Conservation (phyloP, 2,888 invertebrate species). For the Eumacrocentrus americanus region DNA sequence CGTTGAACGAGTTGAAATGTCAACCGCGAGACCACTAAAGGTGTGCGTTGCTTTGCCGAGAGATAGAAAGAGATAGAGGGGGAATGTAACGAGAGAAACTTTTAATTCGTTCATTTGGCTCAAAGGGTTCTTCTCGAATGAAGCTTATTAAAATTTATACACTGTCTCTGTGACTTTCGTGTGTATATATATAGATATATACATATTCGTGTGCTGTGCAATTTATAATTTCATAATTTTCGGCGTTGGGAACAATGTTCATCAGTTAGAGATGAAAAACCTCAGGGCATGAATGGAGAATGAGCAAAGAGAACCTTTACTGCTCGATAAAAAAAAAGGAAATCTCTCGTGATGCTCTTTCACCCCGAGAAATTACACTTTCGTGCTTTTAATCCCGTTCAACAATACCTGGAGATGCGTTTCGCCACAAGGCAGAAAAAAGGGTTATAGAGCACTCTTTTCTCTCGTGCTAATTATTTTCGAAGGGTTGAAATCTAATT, state of each 20-base stretch:
- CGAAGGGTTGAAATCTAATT: constrained; percentile 59
- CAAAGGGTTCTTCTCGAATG: constrained; percentile 56
- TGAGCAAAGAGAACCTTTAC: background rate
- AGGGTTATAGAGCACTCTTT: constrained; percentile 43
- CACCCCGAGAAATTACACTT: constrained; percentile 53
- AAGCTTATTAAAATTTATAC: constrained; percentile 61
- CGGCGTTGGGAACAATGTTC: background rate
- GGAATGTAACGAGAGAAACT: constrained; percentile 54
- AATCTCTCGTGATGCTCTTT: constrained; percentile 34
- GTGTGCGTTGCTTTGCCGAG: constrained; percentile 27
- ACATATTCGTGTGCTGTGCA: background rate
- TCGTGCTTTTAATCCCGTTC: constrained; percentile 55
- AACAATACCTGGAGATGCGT: constrained; percentile 48
- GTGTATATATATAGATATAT: background rate
- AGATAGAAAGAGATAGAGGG: constrained; percentile 9
- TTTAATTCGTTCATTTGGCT: constrained; percentile 61
- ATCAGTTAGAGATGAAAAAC: background rate
- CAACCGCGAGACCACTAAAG: constrained; percentile 58
- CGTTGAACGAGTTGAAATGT: constrained; percentile 53
- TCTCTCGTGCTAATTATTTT: constrained; percentile 55
- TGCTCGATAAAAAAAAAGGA: constrained; percentile 15
- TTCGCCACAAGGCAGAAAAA: constrained; percentile 34
- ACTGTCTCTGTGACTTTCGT: constrained; percentile 30
- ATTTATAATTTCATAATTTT: background rate
- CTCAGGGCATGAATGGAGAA: background rate